A percentile compares a stretch with the other conserved stretches of the same genome.
These are phyloP conservation scores for Drosophila incognita DNA, from an alignment of 2,888 invertebrate species.

Conservation along the genomic window DNA sequence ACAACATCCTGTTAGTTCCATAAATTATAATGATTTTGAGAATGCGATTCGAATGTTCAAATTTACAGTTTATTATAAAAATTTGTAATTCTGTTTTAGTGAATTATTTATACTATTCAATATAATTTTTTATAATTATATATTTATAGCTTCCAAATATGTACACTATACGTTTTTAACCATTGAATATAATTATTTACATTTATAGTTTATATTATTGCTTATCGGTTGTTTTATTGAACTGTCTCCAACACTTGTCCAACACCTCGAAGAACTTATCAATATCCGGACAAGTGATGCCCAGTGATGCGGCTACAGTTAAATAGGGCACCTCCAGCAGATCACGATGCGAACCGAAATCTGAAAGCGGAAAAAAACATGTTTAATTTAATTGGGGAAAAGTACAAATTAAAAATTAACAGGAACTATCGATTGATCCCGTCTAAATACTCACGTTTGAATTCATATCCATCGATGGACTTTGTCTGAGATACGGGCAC, in stretches of 20 bases:
- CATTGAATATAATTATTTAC: neutral
- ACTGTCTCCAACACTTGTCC: conserved; percentile 86
- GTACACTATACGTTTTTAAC: neutral
- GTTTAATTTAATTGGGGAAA: neutral
- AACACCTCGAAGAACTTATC: conserved; percentile 89
- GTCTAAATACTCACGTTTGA: conserved; percentile 85
- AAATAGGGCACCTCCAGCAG: conserved; percentile 86
- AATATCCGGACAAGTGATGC: conserved; percentile 89
- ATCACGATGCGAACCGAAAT: conserved; percentile 90
- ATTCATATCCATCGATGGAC: conserved; percentile 86
- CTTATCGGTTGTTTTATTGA: conserved; percentile 1
- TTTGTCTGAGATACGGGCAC: conserved; percentile 86
- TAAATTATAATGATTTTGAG: neutral
- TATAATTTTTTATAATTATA: neutral
- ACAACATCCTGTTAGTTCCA: too few species aligned
- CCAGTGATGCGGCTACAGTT: conserved; percentile 91
- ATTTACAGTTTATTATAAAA: neutral
- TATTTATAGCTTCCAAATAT: neutral
- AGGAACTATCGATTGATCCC: neutral
- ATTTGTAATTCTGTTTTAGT: neutral
- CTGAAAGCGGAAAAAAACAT: conserved; percentile 81
- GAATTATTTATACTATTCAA: neutral
- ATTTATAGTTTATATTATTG: conserved; percentile 1
- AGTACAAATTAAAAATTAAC: neutral
- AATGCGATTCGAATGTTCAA: neutral